A percentile compares a stretch with the other conserved stretches of the same genome.
Evolutionary conservation across 1,140 invertebrate genomes (phyloP).

Genomic region (Lysiphlebus fabarum): DNA sequence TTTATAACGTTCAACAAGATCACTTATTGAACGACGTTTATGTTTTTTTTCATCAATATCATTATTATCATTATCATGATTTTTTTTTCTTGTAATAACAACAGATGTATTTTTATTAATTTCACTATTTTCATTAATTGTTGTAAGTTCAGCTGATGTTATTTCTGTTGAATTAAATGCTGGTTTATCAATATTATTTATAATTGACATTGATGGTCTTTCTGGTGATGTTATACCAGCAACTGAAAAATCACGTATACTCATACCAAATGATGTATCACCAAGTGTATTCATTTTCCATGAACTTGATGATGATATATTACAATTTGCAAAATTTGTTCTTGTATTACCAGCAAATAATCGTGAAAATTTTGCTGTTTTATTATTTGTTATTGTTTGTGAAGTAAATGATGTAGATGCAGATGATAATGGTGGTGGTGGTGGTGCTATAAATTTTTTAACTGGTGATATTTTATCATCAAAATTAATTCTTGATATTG

Average conservation of each 20-base stretch:
- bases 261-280: neutral
- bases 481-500: conserved; percentile 39
- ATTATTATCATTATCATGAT: conserved; percentile 22
- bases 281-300: conserved; percentile 1
- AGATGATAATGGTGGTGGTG: neutral
- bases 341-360: conserved; percentile 25
- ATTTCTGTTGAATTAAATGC: conserved; percentile 12
- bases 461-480: conserved; percentile 31
- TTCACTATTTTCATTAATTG: conserved; percentile 8
- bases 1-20: conserved; percentile 45
- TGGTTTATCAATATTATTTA: conserved; percentile 3
- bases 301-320: neutral
- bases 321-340: neutral
- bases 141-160: neutral
- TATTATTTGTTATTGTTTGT: neutral
- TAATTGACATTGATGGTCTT: neutral
- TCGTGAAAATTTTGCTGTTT: conserved; percentile 35
- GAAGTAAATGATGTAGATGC: neutral
- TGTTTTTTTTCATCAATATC: conserved; percentile 17
- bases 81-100: conserved; percentile 17
- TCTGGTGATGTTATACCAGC: neutral
- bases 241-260: neutral
- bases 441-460: conserved; percentile 17
- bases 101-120: conserved; percentile 9
- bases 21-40: conserved; percentile 37